Evolutionary conservation across 2,797 vertebrate genomes (phyloP).

Genomic region (Lithobates pipiens): DNA sequence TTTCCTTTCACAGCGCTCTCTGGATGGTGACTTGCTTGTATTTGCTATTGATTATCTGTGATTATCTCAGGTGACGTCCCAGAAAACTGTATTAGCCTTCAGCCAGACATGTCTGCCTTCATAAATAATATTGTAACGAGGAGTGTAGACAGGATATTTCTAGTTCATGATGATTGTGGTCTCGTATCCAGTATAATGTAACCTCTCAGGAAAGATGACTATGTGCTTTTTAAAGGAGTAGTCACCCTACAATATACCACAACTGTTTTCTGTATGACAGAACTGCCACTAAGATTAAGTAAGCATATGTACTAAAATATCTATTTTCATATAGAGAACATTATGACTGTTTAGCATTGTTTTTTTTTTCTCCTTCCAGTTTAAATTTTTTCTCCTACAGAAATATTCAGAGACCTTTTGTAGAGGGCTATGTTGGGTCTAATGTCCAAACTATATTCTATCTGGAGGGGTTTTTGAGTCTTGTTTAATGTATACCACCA

Average conservation of each 20-base stretch:
- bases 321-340: too few species aligned
- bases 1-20: constrained; percentile 4
- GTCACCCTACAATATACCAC: neutral
- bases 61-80: constrained; percentile 34
- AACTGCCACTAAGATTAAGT: too few species aligned
- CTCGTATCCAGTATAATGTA: neutral
- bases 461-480: too few species aligned
- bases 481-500: too few species aligned
- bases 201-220: neutral
- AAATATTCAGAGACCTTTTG: too few species aligned
- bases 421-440: too few species aligned
- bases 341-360: too few species aligned
- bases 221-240: neutral
- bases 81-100: constrained; percentile 37
- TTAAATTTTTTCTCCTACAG: too few species aligned
- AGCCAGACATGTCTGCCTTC: constrained; percentile 5
- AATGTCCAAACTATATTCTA: too few species aligned
- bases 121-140: constrained; percentile 15
- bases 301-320: too few species aligned
- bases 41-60: constrained; percentile 24
- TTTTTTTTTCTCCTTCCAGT: too few species aligned
- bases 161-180: neutral
- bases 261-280: too few species aligned
- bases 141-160: constrained; percentile 10
- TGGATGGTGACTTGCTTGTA: constrained; percentile 9